A percentile compares a stretch with the other conserved stretches of the same genome.
phyloP scores from a whole-genome alignment of 2,797 vertebrate genomes.

The Menidia menidia region DNA sequence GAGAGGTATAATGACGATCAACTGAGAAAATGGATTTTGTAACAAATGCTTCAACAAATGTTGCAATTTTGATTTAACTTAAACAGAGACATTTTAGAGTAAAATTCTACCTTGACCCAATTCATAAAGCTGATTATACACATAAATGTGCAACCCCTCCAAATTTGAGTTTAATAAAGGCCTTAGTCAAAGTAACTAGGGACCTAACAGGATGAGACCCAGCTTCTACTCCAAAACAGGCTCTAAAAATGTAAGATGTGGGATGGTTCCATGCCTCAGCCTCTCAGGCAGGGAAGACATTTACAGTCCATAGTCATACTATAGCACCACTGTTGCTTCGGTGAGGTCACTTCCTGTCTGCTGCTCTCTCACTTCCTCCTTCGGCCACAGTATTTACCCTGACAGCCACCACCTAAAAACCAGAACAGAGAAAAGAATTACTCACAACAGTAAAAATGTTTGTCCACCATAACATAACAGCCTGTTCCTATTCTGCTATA shows the following conservation, averaged over 20 bases:
- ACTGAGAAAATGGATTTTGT: background rate
- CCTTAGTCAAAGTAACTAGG: background rate
- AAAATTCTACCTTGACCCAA: background rate
- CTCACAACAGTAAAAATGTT: background rate
- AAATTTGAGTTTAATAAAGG: background rate
- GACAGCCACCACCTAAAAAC: conserved; percentile 84
- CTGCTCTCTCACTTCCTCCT: conserved; percentile 90
- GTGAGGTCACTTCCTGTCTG: conserved; percentile 89
- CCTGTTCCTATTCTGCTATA: background rate
- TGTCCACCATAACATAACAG: too few species aligned
- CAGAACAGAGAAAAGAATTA: conserved; percentile 17
- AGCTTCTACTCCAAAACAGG: conserved; percentile 36
- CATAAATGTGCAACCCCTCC: background rate
- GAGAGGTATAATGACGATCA: too few species aligned
- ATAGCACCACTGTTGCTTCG: conserved; percentile 93
- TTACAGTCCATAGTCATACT: conserved; percentile 91
- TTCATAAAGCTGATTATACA: conserved; percentile 2
- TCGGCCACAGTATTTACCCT: conserved; percentile 91
- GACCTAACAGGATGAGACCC: conserved; percentile 39
- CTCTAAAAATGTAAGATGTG: conserved; percentile 32
- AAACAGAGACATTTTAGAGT: too few species aligned
- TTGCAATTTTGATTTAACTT: too few species aligned
- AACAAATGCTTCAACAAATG: background rate
- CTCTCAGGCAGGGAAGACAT: conserved; percentile 56
- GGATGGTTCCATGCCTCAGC: conserved; percentile 54